Base-by-base conservation (phyloP, 2,888 invertebrate species). In the Lamellibrachia columna region DNA sequence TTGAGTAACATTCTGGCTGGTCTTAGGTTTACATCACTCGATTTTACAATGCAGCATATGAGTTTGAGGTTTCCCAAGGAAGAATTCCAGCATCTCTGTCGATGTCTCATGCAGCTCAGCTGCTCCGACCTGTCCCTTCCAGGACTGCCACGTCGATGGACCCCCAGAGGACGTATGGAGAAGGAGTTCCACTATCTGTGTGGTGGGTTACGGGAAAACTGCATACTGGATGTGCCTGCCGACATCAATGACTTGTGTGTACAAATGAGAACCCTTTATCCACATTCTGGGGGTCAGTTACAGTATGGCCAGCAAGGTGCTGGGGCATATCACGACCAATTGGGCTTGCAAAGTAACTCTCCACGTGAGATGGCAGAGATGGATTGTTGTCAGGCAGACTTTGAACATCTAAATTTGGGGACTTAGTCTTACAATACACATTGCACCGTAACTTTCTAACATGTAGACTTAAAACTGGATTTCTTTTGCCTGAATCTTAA, bases 1-100 rank as follows among this genome's bases (percentile, higher is more conserved):
- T 22, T 75, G 75, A 22, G 22, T 75, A 75, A 22, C 6, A 11
- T 75, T 6, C 75, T 75, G 75, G n/a, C 75, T 6, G 75, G 4
- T 75, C 75, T 75, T 75, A 75, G 75, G 22, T 75, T 75, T n/a
- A 75, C 22, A n/a, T 75, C 75, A 4, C 75, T 75, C n/a, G n/a
- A 75, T 6, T 22, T 75, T 75, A 75, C 22, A 6, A 75, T 75
- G 75, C 75, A 75, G 75, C 75, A 22, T 6, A 75, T 75, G 75
- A 75, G 75, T 75, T n/a, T 75, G 75, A 22, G n/a, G 75, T 75
- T 4, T 75, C 75, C 75, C 75, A 6, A 15, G 15, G 75, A 75
- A 75, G n/a, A 75, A n/a, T 75, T 75, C 75, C 75, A 75, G 75
- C 75, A 75, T 75, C 75, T 75, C 75, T 75, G 75, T 75, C 75